Base-by-base conservation (phyloP, 2,797 vertebrate species). In the Sebastolobus alascanus region DNA sequence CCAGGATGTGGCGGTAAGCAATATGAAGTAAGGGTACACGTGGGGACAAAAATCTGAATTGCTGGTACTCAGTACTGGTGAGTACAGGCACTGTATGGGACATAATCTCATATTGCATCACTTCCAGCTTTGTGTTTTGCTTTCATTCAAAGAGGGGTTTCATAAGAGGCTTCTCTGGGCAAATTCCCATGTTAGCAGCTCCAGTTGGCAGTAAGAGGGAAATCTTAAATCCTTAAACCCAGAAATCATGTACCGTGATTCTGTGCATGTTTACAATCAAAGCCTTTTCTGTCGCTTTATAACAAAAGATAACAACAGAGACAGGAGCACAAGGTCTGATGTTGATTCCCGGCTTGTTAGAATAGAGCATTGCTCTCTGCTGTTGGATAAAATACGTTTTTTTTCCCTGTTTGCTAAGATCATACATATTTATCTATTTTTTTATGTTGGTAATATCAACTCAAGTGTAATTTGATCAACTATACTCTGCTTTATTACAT, bases 131-230 rank as follows among this genome's bases (percentile, higher is more conserved):
- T 43, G 13, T 35, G 40, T 6, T 55, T 55, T 33, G 22, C 7
- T 64, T 76, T 65, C 58, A 27, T 27, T 65, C 8, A 65, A 37
- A 60, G 27, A 14, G 5, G 25, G 12, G 7, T 66, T 59, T 68
- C 11, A 70, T 20, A 65, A 25, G 66, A 52, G 65, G 35, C 29
- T 58, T 80, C 56, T 61, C 37, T 68, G 66, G 33, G 56, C 22
- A 52, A 29, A 43, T 40, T 79, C 46, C 55, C 18, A 60, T 35
- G 14, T 33, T 52, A 69, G 64, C 68, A 59, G 20, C 52, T 77
- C 80, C 69, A 65, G 56, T 72, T 82, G 75, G 75, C 58, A 61
- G 9, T 1, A 12, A 64, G 64, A 74, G 40, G 78, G 52, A 63
- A 50, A 55, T 64, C 38, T 29, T 31, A 50, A 55, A 66, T 59